Evolutionary conservation across 2,113 vertebrate genomes (phyloP).

Genomic region (Melanostigma gelatinosum): DNA sequence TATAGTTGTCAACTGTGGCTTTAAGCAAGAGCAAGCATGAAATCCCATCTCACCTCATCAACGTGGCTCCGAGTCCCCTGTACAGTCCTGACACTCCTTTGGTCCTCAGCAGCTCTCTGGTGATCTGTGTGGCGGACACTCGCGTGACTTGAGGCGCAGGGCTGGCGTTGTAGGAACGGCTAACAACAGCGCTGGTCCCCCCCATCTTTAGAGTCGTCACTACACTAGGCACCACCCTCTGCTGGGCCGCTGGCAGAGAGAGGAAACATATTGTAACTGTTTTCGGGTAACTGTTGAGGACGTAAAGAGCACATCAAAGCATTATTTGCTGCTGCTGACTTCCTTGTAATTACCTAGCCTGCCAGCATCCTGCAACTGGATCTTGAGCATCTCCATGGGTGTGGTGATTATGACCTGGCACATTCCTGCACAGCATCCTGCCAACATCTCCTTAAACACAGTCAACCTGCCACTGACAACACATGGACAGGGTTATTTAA

Average conservation of each 20-base stretch:
- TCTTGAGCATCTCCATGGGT: conserved; percentile 90
- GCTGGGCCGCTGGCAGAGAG: conserved; percentile 78
- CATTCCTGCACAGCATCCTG: conserved; percentile 87
- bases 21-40: not conserved
- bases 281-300: not conserved
- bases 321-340: not conserved
- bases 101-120: conserved; percentile 82
- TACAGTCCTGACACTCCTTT: conserved; percentile 85
- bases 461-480: conserved; percentile 77
- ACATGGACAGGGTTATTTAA: not conserved
- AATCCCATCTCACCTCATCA: conserved; percentile 79
- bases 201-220: conserved; percentile 78
- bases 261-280: not conserved
- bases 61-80: conserved; percentile 84
- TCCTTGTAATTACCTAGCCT: conserved; percentile 78
- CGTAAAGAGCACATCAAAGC: not conserved
- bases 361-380: conserved; percentile 88
- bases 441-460: conserved; percentile 86
- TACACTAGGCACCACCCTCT: conserved; percentile 76
- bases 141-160: conserved; percentile 66
- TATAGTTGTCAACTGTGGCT: not conserved
- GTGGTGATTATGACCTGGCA: conserved; percentile 87
- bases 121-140: conserved; percentile 83
- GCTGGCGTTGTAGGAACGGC: conserved; percentile 79
- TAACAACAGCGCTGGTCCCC: conserved; percentile 74